Evolutionary conservation across 2,797 vertebrate species (phyloP).

Genomic region (Neosilurus mollespiculum): DNA sequence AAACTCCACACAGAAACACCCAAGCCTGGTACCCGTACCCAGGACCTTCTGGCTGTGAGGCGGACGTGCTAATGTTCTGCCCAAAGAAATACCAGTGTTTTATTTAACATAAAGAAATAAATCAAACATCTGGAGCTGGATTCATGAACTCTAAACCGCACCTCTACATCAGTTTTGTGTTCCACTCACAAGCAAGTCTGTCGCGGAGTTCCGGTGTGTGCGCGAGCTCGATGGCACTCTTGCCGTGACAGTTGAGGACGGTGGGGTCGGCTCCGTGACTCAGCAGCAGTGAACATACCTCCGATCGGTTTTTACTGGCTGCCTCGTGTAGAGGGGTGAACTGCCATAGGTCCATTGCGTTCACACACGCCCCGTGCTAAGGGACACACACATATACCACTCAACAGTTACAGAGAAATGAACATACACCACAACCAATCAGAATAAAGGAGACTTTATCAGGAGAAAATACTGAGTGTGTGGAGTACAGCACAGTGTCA

Average conservation of each 20-base stretch:
- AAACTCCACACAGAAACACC: too few species aligned
- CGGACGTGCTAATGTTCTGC: too few species aligned
- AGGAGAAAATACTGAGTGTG: background rate
- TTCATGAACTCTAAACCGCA: too few species aligned
- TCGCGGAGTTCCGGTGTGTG: slow-evolving; percentile 93
- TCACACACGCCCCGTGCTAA: slow-evolving; percentile 95
- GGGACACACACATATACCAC: slow-evolving; percentile 13
- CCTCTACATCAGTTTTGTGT: too few species aligned
- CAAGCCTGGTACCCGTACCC: too few species aligned
- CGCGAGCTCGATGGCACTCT: slow-evolving; percentile 96
- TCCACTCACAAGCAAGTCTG: slow-evolving; percentile 71
- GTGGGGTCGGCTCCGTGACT: slow-evolving; percentile 95
- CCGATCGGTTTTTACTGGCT: slow-evolving; percentile 94
- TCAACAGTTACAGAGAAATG: too few species aligned
- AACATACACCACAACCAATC: background rate
- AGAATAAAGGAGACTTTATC: background rate
- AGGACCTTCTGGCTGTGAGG: too few species aligned
- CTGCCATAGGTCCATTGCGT: slow-evolving; percentile 98
- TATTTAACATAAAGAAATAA: too few species aligned
- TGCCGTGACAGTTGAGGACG: slow-evolving; percentile 93
- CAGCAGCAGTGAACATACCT: slow-evolving; percentile 93
- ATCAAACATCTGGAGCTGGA: too few species aligned
- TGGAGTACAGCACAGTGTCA: slow-evolving; percentile 16
- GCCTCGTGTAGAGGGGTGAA: slow-evolving; percentile 96
- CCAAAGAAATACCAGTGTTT: too few species aligned